phyloP scores from a whole-genome alignment of 1,140 invertebrate genomes.

The Listronotus oregonensis region DNA sequence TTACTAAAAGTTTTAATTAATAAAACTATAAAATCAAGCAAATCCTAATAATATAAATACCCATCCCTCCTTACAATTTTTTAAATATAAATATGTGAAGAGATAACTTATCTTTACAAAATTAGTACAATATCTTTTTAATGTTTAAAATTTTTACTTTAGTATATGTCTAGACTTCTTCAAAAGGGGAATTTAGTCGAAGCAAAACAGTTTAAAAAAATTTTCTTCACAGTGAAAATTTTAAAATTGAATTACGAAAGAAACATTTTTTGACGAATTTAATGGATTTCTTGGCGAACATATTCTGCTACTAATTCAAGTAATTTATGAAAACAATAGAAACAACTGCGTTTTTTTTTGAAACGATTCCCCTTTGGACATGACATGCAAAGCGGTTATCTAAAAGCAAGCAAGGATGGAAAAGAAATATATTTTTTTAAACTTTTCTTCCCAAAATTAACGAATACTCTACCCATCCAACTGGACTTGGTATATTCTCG shows the following conservation, averaged over 20 bases:
- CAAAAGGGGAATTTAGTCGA: no score
- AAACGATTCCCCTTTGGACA: slow-evolving; percentile 58
- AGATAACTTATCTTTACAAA: no score
- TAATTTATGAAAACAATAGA: slow-evolving; percentile 20
- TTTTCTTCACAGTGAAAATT: slow-evolving; percentile 19
- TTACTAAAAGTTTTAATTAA: no score
- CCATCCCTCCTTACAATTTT: no score
- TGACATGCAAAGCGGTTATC: slow-evolving; percentile 53
- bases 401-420: slow-evolving; percentile 59
- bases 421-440: slow-evolving; percentile 58
- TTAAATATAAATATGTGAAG: no score
- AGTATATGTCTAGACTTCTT: no score
- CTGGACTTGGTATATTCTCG: slow-evolving; percentile 56
- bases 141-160: no score
- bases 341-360: slow-evolving; percentile 56
- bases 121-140: no score
- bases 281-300: slow-evolving; percentile 62
- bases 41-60: no score
- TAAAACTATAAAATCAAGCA: no score
- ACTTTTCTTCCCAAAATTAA: slow-evolving; percentile 55
- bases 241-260: slow-evolving; percentile 14
- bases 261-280: slow-evolving; percentile 46
- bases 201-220: slow-evolving; percentile 7
- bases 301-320: slow-evolving; percentile 45
- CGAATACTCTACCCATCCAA: slow-evolving; percentile 24